Conservation (phyloP, 2,797 vertebrate species). For the Silurus aristotelis region DNA sequence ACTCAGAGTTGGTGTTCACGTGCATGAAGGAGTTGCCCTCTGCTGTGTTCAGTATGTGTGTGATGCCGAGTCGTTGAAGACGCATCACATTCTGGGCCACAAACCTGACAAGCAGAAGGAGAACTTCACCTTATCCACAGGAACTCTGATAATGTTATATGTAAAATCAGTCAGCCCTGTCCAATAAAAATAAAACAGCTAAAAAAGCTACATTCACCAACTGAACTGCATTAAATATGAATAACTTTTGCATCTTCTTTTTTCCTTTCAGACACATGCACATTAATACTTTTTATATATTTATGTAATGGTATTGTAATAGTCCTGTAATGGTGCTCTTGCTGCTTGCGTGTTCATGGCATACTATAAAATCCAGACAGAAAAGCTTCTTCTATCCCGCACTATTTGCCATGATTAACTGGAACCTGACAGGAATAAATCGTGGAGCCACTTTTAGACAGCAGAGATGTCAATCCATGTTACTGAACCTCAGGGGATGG, state of each 20-base stretch:
- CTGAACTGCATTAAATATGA: constrained; percentile 15
- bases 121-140: constrained; percentile 18
- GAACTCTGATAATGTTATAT: constrained; percentile 23
- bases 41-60: constrained; percentile 91
- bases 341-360: neutral
- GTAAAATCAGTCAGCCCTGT: constrained; percentile 10
- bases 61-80: constrained; percentile 90
- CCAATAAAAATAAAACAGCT: neutral
- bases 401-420: constrained; percentile 47
- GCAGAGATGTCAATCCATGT: constrained; percentile 54
- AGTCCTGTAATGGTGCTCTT: neutral
- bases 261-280: constrained; percentile 8
- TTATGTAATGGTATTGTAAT: constrained; percentile 4
- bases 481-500: constrained; percentile 50
- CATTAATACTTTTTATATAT: constrained; percentile 29
- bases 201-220: neutral
- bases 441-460: constrained; percentile 52
- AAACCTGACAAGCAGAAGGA: constrained; percentile 72
- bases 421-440: constrained; percentile 61
- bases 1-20: constrained; percentile 90
- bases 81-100: constrained; percentile 90
- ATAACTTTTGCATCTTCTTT: neutral
- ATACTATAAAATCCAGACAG: neutral
- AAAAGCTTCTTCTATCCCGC: constrained; percentile 13
- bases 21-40: constrained; percentile 99